Base-by-base conservation (phyloP, 1,140 invertebrate species). In the Atta cephalotes region DNA sequence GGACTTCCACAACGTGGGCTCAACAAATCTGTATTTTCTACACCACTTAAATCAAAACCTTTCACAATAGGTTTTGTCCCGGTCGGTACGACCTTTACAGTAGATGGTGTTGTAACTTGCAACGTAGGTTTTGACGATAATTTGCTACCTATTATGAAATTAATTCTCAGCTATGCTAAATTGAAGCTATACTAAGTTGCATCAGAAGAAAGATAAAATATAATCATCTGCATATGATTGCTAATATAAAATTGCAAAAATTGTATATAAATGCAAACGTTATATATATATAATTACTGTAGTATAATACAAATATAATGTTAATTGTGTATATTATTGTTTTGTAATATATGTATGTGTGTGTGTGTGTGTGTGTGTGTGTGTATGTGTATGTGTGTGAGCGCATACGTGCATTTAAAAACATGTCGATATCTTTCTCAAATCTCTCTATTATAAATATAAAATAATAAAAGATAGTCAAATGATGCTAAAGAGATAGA, bases 61-160 rank as follows among this genome's bases (percentile, higher is more conserved):
- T 94, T 94, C 25, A 93, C 85, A 14, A 93, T 72, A 18, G 90
- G 79, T 25, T 87, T 85, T 7, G 88, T 90, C 14, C 91, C 90
- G 25, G 93, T 92, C 63, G 95, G 93, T 3, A 95, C 89, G 7
- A 95, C 92, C 91, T 94, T 95, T 28, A 94, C 91, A 7, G 91
- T 87, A 58, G 94, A 89, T 18, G 92, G 76, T 74, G 91, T 92
- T 76, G 90, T 62, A 35, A 93, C 65, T 90, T 93, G 92, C 63
- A 93, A 81, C 58, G 88, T 58, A 80, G 93, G 35, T 72, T 93
- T 93, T 25, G 92, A 70, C 14, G 91, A 90, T 76, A 87, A 76
- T 91, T 92, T 94, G 85, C 80, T 92, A 93, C 93, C 92, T 94
- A 92, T 87, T 31, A 85, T 87, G 82, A 92, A 87, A 92, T 90